These are phyloP conservation scores for Clarias fuscus DNA, from an alignment of 2,797 vertebrate genomes.

Conservation along the genomic window DNA sequence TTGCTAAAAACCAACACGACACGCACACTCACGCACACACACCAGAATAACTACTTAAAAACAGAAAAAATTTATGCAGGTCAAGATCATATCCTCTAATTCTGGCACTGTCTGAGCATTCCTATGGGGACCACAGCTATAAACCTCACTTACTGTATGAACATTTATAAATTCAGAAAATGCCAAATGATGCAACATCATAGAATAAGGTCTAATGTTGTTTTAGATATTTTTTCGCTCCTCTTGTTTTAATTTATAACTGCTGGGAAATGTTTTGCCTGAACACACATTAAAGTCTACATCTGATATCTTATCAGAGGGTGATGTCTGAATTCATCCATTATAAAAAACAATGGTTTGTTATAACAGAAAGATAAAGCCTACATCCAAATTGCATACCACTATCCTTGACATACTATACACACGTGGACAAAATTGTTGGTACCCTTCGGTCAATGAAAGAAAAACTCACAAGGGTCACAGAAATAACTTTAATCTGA, in stretches of 20 bases:
- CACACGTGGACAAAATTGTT: too few relatives aligned
- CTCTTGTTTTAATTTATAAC: background rate
- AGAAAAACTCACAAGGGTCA: too few relatives aligned
- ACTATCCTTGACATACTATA: background rate
- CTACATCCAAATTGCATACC: background rate
- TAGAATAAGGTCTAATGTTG: background rate
- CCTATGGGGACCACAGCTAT: background rate
- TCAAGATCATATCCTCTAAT: background rate
- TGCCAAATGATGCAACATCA: background rate
- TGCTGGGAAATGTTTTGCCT: background rate
- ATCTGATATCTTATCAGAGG: background rate
- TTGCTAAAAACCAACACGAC: constrained; percentile 43
- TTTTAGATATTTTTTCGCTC: background rate
- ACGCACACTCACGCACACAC: background rate
- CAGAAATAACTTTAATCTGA: too few relatives aligned
- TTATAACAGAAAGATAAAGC: background rate
- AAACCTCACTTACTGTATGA: background rate
- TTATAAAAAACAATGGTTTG: background rate
- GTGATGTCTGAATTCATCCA: background rate
- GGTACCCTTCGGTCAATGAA: too few relatives aligned
- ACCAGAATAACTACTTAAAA: constrained; percentile 20
- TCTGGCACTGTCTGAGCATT: background rate
- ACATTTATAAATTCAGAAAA: background rate
- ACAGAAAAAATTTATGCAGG: background rate
- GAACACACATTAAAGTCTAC: background rate